phyloP scores from a whole-genome alignment of 2,113 vertebrate species.

The Cariama cristata region DNA sequence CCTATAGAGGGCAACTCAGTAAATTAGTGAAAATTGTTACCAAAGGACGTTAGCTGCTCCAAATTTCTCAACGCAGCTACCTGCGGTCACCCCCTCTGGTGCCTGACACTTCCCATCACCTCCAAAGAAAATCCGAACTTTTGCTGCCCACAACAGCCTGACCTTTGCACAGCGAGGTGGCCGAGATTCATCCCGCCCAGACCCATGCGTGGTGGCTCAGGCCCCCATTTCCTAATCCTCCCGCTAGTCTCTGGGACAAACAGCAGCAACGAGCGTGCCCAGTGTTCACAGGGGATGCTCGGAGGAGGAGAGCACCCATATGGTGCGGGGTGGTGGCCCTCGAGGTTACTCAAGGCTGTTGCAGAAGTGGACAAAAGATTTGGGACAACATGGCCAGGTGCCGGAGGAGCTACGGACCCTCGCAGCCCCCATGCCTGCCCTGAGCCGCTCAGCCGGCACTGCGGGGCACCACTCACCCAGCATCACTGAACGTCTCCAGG shows the following conservation, averaged over 20 bases:
- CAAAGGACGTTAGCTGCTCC: not conserved
- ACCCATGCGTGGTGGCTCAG: accelerated
- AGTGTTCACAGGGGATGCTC: accelerated
- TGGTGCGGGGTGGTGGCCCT: not conserved
- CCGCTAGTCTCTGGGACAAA: not conserved
- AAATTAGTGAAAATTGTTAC: not conserved
- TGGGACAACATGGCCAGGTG: accelerated
- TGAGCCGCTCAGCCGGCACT: not conserved
- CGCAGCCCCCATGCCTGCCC: not conserved
- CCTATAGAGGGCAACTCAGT: not conserved
- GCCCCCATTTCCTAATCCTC: not conserved
- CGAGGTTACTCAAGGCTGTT: not conserved
- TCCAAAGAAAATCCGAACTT: not conserved
- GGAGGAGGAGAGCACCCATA: not conserved
- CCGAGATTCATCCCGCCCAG: too few species aligned
- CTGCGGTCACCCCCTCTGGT: accelerated
- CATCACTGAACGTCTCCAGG: not conserved
- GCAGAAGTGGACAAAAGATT: not conserved
- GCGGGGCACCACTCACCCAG: not conserved
- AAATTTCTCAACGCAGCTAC: accelerated
- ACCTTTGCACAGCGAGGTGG: accelerated
- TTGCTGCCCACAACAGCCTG: not conserved
- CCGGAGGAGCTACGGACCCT: accelerated
- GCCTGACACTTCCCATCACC: not conserved
- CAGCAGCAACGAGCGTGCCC: accelerated